These are phyloP conservation scores for Eupithecia dodoneata DNA, from an alignment of 2,888 invertebrate genomes.

Conservation along the genomic window DNA sequence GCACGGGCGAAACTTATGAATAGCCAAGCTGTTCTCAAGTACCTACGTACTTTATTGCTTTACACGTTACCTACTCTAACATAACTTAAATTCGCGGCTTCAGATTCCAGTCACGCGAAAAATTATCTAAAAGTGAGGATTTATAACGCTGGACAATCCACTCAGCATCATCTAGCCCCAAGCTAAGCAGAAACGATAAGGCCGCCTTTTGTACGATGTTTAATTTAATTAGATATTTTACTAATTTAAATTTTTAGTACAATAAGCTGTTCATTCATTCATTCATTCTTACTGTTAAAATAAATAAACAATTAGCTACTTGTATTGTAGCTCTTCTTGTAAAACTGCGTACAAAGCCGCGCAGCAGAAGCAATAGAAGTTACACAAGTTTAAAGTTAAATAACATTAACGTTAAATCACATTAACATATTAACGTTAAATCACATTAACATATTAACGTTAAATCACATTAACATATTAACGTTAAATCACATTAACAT, in stretches of 20 bases:
- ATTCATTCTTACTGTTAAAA: too few relatives aligned
- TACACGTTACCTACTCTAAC: slow-evolving; percentile 2
- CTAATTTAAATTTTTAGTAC: too few relatives aligned
- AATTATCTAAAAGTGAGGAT: not conserved
- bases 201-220: too few relatives aligned
- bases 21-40: slow-evolving; percentile 18
- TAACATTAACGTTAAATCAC: too few relatives aligned
- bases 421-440: too few relatives aligned
- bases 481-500: not conserved
- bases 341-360: not conserved
- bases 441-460: too few relatives aligned
- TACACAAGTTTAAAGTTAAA: not conserved
- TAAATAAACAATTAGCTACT: too few relatives aligned
- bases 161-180: too few relatives aligned
- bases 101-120: not conserved
- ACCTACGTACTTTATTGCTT: not conserved
- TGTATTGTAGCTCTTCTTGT: not conserved
- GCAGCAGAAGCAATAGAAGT: not conserved
- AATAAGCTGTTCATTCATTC: too few relatives aligned
- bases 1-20: slow-evolving; percentile 25
- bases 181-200: too few relatives aligned
- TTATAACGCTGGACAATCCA: too few relatives aligned
- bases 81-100: not conserved
- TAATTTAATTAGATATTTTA: too few relatives aligned
- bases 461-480: not conserved